phyloP scores from a whole-genome alignment of 2,113 vertebrate species.

The Potamarius usumacintae region DNA sequence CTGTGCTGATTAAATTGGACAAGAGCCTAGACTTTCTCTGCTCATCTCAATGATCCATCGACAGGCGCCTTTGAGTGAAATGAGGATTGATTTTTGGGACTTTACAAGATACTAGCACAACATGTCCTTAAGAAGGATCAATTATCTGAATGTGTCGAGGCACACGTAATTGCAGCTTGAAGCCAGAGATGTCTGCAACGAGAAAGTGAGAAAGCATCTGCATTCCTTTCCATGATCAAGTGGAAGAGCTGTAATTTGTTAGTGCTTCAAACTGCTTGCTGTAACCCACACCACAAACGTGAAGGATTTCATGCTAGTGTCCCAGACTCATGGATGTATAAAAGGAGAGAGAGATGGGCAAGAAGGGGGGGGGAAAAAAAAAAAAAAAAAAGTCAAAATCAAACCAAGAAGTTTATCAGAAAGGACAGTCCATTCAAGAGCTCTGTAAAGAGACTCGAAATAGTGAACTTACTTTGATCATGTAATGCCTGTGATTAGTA shows the following conservation, averaged over 20 bases:
- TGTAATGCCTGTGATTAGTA: slow-evolving; percentile 16
- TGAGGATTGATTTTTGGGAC: slow-evolving; percentile 43
- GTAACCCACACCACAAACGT: slow-evolving; percentile 16
- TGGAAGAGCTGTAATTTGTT: slow-evolving; percentile 24
- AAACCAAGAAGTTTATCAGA: not conserved
- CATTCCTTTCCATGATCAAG: not conserved
- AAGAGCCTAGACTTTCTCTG: slow-evolving; percentile 29
- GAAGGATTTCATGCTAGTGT: slow-evolving; percentile 11
- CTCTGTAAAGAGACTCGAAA: slow-evolving; percentile 12
- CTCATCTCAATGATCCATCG: slow-evolving; percentile 38
- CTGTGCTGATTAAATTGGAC: slow-evolving; percentile 39
- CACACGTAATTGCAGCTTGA: slow-evolving; percentile 30
- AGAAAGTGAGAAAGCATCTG: not conserved
- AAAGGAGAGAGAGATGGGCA: not conserved
- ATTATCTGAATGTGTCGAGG: slow-evolving; percentile 38
- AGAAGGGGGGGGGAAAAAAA: no score
- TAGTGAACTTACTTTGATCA: slow-evolving; percentile 19
- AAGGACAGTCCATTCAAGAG: slow-evolving; percentile 4
- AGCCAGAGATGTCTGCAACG: not conserved
- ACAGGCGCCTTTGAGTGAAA: slow-evolving; percentile 23
- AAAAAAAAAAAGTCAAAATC: not conserved
- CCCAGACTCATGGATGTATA: not conserved
- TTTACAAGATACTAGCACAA: slow-evolving; percentile 31
- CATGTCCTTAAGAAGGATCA: slow-evolving; percentile 43
- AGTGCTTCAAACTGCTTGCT: slow-evolving; percentile 7